Evolutionary conservation across 2,113 vertebrate species (phyloP).

Genomic region (Cyanoramphus novaezelandiae): DNA sequence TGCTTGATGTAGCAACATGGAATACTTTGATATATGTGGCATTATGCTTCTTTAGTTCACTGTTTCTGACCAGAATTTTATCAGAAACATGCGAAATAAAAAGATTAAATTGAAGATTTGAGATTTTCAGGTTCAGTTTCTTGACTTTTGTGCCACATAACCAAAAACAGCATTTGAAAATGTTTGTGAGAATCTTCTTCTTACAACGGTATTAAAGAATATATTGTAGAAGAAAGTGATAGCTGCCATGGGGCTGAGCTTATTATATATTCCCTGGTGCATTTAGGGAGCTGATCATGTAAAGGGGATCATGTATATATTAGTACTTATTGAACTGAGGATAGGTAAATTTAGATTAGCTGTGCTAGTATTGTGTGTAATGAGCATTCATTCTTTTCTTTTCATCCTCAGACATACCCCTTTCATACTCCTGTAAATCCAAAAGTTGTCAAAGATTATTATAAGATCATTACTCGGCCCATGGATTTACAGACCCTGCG

Average conservation of each 20-base stretch:
- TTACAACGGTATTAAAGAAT: neutral
- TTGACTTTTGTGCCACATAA: neutral
- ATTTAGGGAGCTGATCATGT: neutral
- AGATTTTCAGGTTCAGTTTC: neutral
- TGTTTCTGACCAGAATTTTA: neutral
- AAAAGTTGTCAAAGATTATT: constrained; percentile 97
- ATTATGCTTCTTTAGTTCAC: neutral
- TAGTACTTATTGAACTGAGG: neutral
- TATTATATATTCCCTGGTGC: neutral
- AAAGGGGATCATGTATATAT: neutral
- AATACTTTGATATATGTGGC: neutral
- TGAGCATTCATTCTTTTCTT: neutral
- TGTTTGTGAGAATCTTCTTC: neutral
- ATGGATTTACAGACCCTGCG: constrained; percentile 97
- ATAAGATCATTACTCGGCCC: constrained; percentile 94
- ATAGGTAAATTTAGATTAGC: neutral
- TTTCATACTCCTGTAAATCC: constrained; percentile 97
- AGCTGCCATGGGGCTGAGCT: accelerated
- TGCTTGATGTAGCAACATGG: neutral
- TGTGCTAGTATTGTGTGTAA: neutral
- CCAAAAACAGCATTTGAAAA: neutral
- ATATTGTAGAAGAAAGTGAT: neutral
- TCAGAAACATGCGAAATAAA: neutral
- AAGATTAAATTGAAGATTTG: neutral
- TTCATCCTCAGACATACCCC: constrained; percentile 85